Conservation (phyloP, 2,797 vertebrate species). For the Tragelaphus eurycerus region DNA sequence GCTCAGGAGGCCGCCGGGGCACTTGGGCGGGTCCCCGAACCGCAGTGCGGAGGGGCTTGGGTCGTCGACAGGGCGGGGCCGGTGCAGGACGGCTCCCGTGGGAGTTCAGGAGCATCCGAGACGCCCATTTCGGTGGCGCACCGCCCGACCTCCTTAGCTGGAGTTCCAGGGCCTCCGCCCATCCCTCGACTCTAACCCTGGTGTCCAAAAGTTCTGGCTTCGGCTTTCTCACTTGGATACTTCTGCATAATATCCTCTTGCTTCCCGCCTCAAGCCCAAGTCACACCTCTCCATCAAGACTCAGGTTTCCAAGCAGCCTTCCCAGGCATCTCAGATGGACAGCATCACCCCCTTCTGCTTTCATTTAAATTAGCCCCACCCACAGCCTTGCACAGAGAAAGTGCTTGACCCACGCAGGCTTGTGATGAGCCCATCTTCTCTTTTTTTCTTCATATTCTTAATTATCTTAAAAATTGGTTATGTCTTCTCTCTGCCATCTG, state of each 20-base stretch:
- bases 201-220: not conserved
- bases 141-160: not conserved
- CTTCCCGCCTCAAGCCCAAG: not conserved
- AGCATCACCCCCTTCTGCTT: not conserved
- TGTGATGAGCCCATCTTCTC: not conserved
- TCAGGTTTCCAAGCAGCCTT: not conserved
- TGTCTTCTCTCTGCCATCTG: not conserved
- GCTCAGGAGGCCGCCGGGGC: not conserved
- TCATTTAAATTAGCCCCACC: fast-evolving
- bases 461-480: not conserved
- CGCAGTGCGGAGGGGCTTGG: not conserved
- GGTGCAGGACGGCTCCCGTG: not conserved
- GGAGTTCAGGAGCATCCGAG: not conserved
- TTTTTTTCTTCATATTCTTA: not conserved
- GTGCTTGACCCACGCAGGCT: not conserved
- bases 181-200: not conserved
- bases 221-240: not conserved
- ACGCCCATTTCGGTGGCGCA: not conserved
- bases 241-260: not conserved
- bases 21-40: not conserved
- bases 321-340: not conserved
- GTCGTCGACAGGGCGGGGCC: not conserved
- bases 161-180: not conserved
- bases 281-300: not conserved
- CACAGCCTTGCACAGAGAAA: not conserved